Evolutionary conservation across 2,797 vertebrate species (phyloP), one percentile per base, ranked within the genome.

Genomic region (Pipistrellus pipistrellus): DNA sequence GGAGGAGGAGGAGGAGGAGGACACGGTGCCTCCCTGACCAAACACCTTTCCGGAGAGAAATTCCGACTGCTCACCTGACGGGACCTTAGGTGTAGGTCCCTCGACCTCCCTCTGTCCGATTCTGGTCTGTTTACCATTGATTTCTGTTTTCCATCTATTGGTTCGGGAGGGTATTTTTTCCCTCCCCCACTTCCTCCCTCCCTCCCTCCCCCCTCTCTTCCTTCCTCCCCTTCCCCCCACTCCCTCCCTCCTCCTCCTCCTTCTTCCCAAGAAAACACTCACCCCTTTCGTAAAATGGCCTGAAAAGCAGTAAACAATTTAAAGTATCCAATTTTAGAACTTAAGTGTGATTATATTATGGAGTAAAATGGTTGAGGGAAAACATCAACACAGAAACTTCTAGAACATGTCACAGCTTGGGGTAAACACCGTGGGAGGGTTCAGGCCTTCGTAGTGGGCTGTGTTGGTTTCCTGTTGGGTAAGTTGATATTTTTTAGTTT

Each of bases 341-440:
- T 84, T 87, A 53, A 84, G 66, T 85, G 8, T 30, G 15, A 62
- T n/a, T 76, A n/a, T 32, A 57, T 95, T 92, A 77, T 0, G 69
- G 62, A 71, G 48, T 91, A 48, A 89, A 55, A 57, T 32, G 69
- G 23, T 66, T 69, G 30, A 71, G n/a, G 51, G 14, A 75, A 53
- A 93, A 76, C 20, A 90, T 18, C 53, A 73, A 78, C n/a, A 25
- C 27, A 44, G 71, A 88, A 71, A 59, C 46, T 30, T 51, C 55
- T 32, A 81, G 62, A 30, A 38, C 38, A 38, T 48, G 80, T 27
- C 30, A 59, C 46, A 15, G 15, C 13, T n/a, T 38, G 38, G 4
- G 86, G 48, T 27, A 8, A 13, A 23, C 4, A 5, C 23, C 0
- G 23, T 11, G 57, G 57, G 57, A 13, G 57, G 57, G 23, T 59